Evolutionary conservation across 2,797 vertebrate genomes (phyloP), one percentile per base, ranked within the genome.

Genomic region (Danionella dracula): DNA sequence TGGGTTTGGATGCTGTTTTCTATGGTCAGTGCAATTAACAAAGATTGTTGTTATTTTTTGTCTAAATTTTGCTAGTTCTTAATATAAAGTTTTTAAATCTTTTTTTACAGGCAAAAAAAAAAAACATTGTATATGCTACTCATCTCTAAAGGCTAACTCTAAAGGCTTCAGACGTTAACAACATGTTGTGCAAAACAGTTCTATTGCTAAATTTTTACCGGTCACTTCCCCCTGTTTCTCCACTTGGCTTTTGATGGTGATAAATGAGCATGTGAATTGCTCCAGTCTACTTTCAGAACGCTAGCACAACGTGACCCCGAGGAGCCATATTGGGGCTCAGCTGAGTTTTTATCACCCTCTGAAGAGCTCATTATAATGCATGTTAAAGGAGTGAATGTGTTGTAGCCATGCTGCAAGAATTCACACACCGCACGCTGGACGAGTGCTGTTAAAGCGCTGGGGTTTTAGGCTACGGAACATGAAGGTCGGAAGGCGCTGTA

Each of bases 321-420:
- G 63, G 63, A 66, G 40, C 41, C 63, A 45, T 56, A 54, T 54
- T 37, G 13, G 50, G 32, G 41, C 62, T 65, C 60, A 53, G 41
- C 48, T 63, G 48, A 63, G n/a, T 35, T 66, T 66, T 56, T 56
- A 66, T 56, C 63, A 66, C 63, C 51, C 63, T 66, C 63, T 4
- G 11, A 66, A 66, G 63, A 66, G 37, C 51, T 66, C 50, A 56
- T 66, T 66, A 56, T 46, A 29, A 55, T 48, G 29, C 51, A 48
- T 56, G 41, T 66, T 66, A 66, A 56, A 55, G 55, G 20, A 46
- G 51, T 27, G 20, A 35, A 17, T 9, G 17, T 64, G 49, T 44
- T 34, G 23, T 8, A 63, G 16, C 17, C 12, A 15, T 2, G 38
- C 17, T 4, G 6, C 16, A 15, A 34, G n/a, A 42, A 32, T 32